Base-by-base conservation (phyloP, 2,113 vertebrate genomes). In the Abramis brama region DNA sequence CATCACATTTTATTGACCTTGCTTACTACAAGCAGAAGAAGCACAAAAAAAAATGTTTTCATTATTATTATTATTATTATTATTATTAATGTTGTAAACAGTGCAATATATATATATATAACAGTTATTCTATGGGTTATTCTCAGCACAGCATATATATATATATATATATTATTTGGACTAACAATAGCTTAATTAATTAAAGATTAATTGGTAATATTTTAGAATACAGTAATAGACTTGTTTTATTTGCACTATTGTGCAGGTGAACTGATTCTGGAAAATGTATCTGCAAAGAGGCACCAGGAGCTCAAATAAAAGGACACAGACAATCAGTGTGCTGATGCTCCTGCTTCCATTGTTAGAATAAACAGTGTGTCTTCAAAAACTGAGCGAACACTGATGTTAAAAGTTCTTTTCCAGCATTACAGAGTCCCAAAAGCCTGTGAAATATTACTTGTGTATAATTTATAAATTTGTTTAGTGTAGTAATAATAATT, bases 301-400 rank as follows among this genome's bases (percentile, higher is more conserved):
- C 73, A 75, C 6, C 12, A 17, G 13, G 43, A 47, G 43, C 43
- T 50, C 6, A 27, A 27, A 39, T 36, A 17, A 71, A 75, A 86
- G 33, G 85, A 77, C 4, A 33, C 25, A 90, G 87, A 88, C 89
- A 82, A 76, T 77, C 75, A 88, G 89, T 91, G 86, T n/a, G 91
- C 93, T 93, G 89, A 91, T 86, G 43, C 62, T 8, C 86, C 30
- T 79, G 85, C 57, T 87, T 91, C 87, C 88, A 92, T 92, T 94
- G 92, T 93, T 77, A 91, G 39, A 57, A 64, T 60, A 39, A 62
- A 79, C 76, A 60, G 55, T 25, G n/a, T 47, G 78, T 60, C 1
- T 60, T 39, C 17, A 57, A 59, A 43, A 43, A 43, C 1, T 43
- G 39, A 79, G 27, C 30, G 4, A 57, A 60, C 19, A 39, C 23